A percentile compares a stretch with the other conserved stretches of the same genome.
Conservation (phyloP, 1,140 invertebrate genomes). For the Drosophila sturtevanti region DNA sequence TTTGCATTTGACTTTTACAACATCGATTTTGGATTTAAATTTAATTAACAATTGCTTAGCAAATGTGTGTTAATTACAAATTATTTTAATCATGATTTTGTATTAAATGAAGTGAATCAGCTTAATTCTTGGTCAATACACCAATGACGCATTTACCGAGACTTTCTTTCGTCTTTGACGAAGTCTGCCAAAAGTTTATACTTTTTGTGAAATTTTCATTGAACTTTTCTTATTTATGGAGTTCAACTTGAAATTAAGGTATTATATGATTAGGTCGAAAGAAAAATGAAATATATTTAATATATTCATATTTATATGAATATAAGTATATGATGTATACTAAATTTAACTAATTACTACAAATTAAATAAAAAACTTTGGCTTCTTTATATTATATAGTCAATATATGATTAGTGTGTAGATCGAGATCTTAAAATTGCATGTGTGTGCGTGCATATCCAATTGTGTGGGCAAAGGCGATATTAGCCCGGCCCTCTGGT, state of each 20-base stretch:
- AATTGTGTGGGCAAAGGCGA: neutral
- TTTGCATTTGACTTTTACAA: neutral
- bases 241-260: no score
- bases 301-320: no score
- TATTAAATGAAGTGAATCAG: neutral
- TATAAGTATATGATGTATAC: no score
- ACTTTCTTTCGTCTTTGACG: neutral
- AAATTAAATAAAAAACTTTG: no score
- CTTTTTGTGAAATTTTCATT: no score
- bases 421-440: no score
- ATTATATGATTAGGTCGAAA: no score
- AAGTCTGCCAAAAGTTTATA: neutral
- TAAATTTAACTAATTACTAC: no score
- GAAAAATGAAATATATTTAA: no score
- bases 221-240: no score
- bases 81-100: slow-evolving; percentile 5
- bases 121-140: neutral
- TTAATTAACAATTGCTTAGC: slow-evolving; percentile 16
- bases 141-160: neutral
- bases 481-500: neutral
- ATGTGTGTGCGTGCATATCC: neutral
- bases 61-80: slow-evolving; percentile 28
- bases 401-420: no score
- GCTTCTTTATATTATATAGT: no score
- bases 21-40: neutral